Evolutionary conservation across 2,113 vertebrate genomes (phyloP).

Genomic region (Numenius arquata): DNA sequence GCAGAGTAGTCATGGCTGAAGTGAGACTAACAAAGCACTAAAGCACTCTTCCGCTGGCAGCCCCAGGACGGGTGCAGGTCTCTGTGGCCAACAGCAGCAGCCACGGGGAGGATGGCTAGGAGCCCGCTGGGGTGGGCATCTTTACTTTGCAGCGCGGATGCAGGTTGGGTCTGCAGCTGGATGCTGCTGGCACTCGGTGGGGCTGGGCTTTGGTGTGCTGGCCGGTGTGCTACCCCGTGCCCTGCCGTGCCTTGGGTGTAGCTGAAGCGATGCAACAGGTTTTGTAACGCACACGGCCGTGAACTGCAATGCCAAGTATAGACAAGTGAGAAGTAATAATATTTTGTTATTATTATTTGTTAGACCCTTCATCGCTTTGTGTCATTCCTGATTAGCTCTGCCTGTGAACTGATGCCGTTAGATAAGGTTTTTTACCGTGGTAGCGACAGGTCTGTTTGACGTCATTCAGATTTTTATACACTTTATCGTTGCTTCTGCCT

Average conservation of each 20-base stretch:
- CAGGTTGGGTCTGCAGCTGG: background rate
- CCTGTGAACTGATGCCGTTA: background rate
- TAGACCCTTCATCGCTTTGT: background rate
- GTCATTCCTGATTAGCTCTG: background rate
- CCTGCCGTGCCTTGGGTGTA: rapidly evolving
- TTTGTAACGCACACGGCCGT: rapidly evolving
- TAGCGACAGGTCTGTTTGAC: background rate
- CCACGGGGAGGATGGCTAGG: rapidly evolving
- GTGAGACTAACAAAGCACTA: background rate
- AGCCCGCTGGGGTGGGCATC: background rate
- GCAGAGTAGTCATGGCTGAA: background rate
- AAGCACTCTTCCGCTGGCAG: background rate
- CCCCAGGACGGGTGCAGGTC: background rate
- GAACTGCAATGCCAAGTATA: background rate
- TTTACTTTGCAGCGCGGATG: background rate
- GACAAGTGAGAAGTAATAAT: background rate
- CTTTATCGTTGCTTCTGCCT: background rate
- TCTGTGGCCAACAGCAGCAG: background rate
- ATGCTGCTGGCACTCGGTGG: background rate
- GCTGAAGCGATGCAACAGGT: rapidly evolving
- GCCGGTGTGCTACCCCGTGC: background rate
- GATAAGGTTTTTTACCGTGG: background rate
- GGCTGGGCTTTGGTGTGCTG: background rate
- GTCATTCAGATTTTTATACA: background rate
- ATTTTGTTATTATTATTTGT: background rate